phyloP scores from a whole-genome alignment of 2,888 invertebrate genomes.

The Pterostichus madidus region DNA sequence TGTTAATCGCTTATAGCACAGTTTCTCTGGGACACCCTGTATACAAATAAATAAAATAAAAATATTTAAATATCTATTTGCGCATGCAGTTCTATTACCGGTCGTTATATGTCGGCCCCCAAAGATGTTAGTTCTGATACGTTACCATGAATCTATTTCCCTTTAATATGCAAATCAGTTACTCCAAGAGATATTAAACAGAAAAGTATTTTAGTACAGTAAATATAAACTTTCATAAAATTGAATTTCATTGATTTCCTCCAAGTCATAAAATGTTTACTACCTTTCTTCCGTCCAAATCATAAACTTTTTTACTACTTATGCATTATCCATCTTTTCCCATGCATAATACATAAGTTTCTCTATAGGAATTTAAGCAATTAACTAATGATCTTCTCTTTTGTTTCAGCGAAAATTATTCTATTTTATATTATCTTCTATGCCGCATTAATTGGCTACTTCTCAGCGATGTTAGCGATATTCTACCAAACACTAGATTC shows the following conservation, averaged over 20 bases:
- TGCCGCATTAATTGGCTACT: slow-evolving; percentile 94
- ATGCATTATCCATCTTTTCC: slow-evolving; percentile 6
- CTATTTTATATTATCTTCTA: slow-evolving; percentile 98
- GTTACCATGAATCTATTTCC: no score
- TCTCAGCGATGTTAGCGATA: slow-evolving; percentile 94
- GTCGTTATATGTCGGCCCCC: no score
- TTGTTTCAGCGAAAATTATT: slow-evolving; percentile 92
- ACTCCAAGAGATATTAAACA: no score
- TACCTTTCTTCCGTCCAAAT: background rate
- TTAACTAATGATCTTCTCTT: slow-evolving; percentile 70
- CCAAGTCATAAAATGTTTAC: background rate
- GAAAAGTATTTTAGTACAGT: no score
- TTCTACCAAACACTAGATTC: slow-evolving; percentile 95
- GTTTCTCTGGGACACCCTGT: no score
- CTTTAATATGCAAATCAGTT: no score
- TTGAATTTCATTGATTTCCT: background rate
- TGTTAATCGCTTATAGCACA: no score
- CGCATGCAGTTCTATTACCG: no score
- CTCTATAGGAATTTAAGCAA: slow-evolving; percentile 16
- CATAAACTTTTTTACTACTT: slow-evolving; percentile 36
- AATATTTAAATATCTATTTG: no score
- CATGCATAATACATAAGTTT: slow-evolving; percentile 13
- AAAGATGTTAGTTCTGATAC: no score
- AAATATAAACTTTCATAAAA: background rate
- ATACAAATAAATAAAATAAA: no score